These are phyloP conservation scores for Ceratitis capitata DNA, from an alignment of 1,140 invertebrate species.

Conservation along the genomic window DNA sequence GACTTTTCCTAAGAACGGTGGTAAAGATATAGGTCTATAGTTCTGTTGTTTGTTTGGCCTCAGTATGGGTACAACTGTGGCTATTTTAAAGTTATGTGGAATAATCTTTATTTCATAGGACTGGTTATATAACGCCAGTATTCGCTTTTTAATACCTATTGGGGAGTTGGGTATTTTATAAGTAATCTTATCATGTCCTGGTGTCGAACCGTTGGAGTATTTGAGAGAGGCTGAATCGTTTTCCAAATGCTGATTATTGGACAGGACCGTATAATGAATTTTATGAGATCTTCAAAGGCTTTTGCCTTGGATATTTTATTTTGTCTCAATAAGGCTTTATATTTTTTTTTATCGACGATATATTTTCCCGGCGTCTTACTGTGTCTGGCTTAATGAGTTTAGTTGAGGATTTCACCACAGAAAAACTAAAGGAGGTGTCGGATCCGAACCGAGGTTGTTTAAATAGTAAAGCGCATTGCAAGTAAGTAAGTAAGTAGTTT, in stretches of 20 bases:
- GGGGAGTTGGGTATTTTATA: background rate
- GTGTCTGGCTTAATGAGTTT: background rate
- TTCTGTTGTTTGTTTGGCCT: background rate
- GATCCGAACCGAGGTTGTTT: too few relatives aligned
- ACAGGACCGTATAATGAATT: background rate
- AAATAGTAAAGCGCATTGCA: too few relatives aligned
- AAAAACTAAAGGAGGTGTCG: too few relatives aligned
- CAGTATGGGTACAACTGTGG: background rate
- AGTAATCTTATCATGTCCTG: background rate
- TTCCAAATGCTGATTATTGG: background rate
- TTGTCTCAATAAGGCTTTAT: background rate
- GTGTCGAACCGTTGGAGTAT: background rate
- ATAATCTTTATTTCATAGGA: background rate
- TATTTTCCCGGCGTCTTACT: background rate
- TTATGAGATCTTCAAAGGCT: background rate
- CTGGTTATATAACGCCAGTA: background rate
- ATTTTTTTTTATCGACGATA: background rate
- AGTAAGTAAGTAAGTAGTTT: too few relatives aligned
- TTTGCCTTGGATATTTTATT: background rate
- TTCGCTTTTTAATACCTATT: background rate
- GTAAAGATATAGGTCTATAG: background rate
- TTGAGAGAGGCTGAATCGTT: background rate
- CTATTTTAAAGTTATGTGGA: background rate
- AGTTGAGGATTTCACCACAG: too few relatives aligned
- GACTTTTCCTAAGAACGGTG: background rate